Conservation (phyloP, 2,797 vertebrate species). For the Echeneis naucrates region DNA sequence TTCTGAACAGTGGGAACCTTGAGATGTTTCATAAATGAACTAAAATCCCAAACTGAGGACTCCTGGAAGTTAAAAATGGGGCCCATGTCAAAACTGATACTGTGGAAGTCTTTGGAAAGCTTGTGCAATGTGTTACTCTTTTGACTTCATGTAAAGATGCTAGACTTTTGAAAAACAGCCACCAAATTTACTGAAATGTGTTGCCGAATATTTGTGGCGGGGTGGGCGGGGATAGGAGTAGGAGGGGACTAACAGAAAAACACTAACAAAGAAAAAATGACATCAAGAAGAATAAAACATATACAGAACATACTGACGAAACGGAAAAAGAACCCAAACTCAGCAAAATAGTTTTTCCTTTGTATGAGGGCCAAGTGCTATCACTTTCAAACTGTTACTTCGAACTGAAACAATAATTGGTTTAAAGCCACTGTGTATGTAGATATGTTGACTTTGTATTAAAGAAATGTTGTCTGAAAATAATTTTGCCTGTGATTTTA, state of each 20-base stretch:
- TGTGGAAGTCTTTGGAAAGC: conserved; percentile 74
- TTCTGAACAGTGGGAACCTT: conserved; percentile 70
- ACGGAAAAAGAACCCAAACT: conserved; percentile 73
- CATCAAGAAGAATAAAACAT: conserved; percentile 69
- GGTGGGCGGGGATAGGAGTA: conserved; percentile 1
- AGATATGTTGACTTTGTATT: conserved; percentile 99
- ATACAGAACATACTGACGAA: conserved; percentile 69
- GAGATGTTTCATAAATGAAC: conserved; percentile 69
- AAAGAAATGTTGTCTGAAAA: conserved; percentile 98
- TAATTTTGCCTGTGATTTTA: conserved; percentile 34
- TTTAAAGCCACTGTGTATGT: conserved; percentile 97
- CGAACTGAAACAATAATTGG: conserved; percentile 93
- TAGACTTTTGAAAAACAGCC: conserved; percentile 80
- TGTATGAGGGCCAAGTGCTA: conserved; percentile 91
- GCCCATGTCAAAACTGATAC: conserved; percentile 62
- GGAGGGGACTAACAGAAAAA: conserved; percentile 48
- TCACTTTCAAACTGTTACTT: conserved; percentile 94
- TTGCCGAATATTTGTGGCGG: conserved; percentile 61
- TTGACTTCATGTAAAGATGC: conserved; percentile 84
- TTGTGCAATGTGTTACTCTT: conserved; percentile 83
- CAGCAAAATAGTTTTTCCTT: conserved; percentile 85
- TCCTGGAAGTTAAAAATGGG: conserved; percentile 57
- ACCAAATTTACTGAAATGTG: conserved; percentile 74
- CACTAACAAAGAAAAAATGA: conserved; percentile 60
- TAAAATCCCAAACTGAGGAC: conserved; percentile 56